Evolutionary conservation across 2,113 vertebrate genomes (phyloP), one percentile per base, ranked within the genome.

Genomic region (Pseudorectes ferrugineus): DNA sequence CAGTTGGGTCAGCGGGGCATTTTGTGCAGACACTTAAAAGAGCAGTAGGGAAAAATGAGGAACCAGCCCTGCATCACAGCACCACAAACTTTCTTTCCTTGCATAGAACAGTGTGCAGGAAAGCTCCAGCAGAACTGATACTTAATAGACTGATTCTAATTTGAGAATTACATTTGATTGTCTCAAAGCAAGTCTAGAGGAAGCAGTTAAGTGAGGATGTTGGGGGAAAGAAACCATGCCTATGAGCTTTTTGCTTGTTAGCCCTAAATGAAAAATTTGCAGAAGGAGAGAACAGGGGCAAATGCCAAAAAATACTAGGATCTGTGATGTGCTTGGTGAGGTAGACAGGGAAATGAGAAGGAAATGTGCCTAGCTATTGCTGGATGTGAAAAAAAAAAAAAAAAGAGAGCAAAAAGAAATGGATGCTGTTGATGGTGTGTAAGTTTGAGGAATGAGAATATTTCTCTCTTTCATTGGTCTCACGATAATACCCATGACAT

Each of bases 401-500:
- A 23, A 18, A 17, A 35, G 5, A 18, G 13, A 70, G 23, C 57
- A 48, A 49, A 40, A 71, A 92, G 10, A 88, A 95, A 92, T 65
- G 28, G 42, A 88, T 95, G 65, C 52, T 87, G 43, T 81, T 91
- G 81, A 61, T 58, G 8, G 40, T 75, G 68, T 94, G 58, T 86
- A 94, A 93, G 88, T 94, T 93, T 67, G 25, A 80, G 67, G 54
- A 92, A 54, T 90, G 75, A 73, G 88, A 94, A 70, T 91, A 65
- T 93, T 96, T 92, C 43, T 95, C 22, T 85, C 52, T 92, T 93
- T 96, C 95, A 92, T 71, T 93, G 83, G 85, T 74, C 79, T 89
- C 89, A 54, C 3, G 19, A 43, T 92, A 87, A 92, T 88, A 88
- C 45, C 51, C 10, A 1, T 78, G 81, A 71, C 75, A 81, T 63